Percentiles rank a stretch among this genome's conserved stretches.
Conservation (phyloP, 2,113 vertebrate species). For the Sebastes schlegelii region DNA sequence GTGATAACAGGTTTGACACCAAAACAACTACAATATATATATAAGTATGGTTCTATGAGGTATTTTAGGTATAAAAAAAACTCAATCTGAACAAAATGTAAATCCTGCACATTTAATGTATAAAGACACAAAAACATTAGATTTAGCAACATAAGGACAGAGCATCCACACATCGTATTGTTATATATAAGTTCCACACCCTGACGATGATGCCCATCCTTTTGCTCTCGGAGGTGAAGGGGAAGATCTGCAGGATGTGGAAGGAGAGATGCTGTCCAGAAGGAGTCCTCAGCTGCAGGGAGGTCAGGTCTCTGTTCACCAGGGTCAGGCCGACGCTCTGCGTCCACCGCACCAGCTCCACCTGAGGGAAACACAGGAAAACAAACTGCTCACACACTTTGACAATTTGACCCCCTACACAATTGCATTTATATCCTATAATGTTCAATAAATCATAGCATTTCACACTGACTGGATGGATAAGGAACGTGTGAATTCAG, state of each 20-base stretch:
- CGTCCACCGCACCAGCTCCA: constrained; percentile 95
- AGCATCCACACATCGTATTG: neutral
- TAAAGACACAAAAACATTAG: neutral
- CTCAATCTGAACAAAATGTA: neutral
- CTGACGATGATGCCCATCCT: constrained; percentile 97
- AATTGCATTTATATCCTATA: neutral
- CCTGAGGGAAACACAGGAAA: constrained; percentile 74
- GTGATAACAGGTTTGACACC: neutral
- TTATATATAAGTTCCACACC: constrained; percentile 75
- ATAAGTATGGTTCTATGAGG: neutral
- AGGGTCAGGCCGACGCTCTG: constrained; percentile 96
- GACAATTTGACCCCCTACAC: neutral
- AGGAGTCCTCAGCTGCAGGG: constrained; percentile 95
- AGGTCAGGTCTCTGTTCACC: constrained; percentile 93
- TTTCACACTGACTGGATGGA: neutral
- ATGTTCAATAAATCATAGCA: neutral
- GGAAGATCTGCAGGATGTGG: constrained; percentile 89
- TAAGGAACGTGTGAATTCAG: neutral
- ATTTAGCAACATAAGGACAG: neutral
- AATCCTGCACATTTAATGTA: neutral
- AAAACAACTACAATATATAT: neutral
- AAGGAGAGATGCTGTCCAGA: constrained; percentile 93
- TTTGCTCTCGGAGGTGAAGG: constrained; percentile 95
- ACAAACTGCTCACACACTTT: neutral
- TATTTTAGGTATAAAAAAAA: neutral